These are phyloP conservation scores for Potorous gilbertii DNA, from an alignment of 2,797 vertebrate genomes.

Conservation along the genomic window DNA sequence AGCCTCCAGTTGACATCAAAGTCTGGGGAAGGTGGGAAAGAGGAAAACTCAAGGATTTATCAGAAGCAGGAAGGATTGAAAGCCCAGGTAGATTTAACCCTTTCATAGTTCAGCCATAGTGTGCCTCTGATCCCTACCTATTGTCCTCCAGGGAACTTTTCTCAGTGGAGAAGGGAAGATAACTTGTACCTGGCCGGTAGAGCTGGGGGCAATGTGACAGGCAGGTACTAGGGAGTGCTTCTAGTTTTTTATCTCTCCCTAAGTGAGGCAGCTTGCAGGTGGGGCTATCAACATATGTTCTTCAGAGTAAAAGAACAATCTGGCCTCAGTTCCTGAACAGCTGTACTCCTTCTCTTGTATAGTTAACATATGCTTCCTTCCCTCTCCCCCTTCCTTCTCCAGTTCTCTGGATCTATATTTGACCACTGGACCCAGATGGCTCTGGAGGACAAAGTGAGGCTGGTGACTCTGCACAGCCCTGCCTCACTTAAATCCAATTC, in stretches of 20 bases:
- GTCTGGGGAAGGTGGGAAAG: conserved; percentile 38
- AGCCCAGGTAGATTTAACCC: conserved; percentile 56
- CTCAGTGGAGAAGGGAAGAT: fast-evolving
- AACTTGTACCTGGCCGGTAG: background rate
- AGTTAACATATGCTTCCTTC: background rate
- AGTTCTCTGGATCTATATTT: too few relatives aligned
- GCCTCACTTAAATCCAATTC: too few relatives aligned
- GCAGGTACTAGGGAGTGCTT: conserved; percentile 42
- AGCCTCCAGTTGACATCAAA: conserved; percentile 78
- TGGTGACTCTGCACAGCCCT: too few relatives aligned
- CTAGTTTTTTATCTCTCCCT: conserved; percentile 9
- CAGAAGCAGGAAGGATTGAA: conserved; percentile 71
- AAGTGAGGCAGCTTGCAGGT: background rate
- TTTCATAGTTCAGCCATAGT: conserved; percentile 13
- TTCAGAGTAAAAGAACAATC: background rate
- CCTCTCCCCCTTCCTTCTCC: background rate
- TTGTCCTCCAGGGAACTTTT: conserved; percentile 6
- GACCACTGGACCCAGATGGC: too few relatives aligned
- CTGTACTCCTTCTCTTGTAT: background rate
- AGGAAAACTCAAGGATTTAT: conserved; percentile 35
- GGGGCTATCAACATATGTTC: background rate
- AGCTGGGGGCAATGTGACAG: background rate
- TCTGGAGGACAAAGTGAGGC: too few relatives aligned
- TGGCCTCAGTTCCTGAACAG: background rate
- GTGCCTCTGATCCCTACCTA: conserved; percentile 69